Evolutionary conservation across 2,888 invertebrate species (phyloP), one percentile per base, ranked within the genome.

Genomic region (Leptothorax acervorum): DNA sequence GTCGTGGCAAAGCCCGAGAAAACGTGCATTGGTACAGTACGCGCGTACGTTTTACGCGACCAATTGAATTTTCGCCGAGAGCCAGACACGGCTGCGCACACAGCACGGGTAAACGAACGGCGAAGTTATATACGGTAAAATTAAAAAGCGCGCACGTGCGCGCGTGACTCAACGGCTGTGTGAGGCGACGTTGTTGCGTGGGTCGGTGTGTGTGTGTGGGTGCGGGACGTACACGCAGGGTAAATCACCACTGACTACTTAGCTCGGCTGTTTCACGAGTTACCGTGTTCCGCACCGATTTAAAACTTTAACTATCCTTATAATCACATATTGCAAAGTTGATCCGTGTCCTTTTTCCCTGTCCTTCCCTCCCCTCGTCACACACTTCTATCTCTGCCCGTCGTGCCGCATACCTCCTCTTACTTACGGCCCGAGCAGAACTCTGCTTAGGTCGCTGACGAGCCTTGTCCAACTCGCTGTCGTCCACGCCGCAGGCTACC

Each of bases 301-400:
- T 89, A 92, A 93, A 94, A 94, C 93, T 94, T 93, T 90, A 92
- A 93, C 93, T 92, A 92, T 93, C 92, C 91, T 89, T 87, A 91
- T 94, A 93, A 94, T 94, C 93, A 92, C 92, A 93, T 94, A 93
- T 92, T 89, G 92, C 91, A 75, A 93, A 93, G 92, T 94, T 93
- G 90, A 91, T 88, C 85, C 87, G 87, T 62, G 73, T 86, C 85
- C 78, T 81, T 81, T 74, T 60, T 74, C 60, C 31, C 76, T 15
- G 39, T 45, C 70, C 18, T 62, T 62, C 78, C 45, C 35, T 48
- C 48, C 31, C 48, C 45, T 57, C 42, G 15, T 23, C 28, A n/a
- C 28, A 35, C 23, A 42, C 71, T n/a, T 15, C 75, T 48, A 15
- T 68, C 62, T 31, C 66, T 8, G 23, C 63, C 57, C 42, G 23